Conservation (phyloP, 30 jellyfish, hydroid and myxozoan genomes). For the Mastigias papua region DNA sequence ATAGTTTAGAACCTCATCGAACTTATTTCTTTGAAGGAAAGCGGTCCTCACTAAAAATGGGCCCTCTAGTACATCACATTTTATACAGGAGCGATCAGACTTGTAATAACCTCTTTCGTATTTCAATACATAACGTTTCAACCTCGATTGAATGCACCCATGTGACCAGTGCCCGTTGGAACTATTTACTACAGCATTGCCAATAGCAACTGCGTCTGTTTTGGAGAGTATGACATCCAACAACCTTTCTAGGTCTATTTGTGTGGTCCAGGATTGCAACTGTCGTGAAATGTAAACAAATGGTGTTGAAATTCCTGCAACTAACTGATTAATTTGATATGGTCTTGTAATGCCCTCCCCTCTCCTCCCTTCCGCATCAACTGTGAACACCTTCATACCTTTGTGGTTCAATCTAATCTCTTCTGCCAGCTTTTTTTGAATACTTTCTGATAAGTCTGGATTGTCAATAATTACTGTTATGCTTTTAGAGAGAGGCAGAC, state of each 20-base stretch:
- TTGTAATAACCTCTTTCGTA: constrained; percentile 67
- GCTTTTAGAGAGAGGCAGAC: constrained; percentile 29
- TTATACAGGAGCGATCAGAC: constrained; percentile 75
- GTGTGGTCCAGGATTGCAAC: constrained; percentile 18
- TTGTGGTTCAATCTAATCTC: neutral
- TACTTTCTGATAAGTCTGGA: constrained; percentile 1
- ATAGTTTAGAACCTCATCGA: constrained; percentile 35
- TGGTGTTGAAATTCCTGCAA: constrained; percentile 60
- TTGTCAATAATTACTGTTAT: constrained; percentile 64
- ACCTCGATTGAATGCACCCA: constrained; percentile 80
- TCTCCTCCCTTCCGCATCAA: neutral
- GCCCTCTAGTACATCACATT: constrained; percentile 69
- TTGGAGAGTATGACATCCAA: constrained; percentile 40
- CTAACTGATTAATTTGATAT: constrained; percentile 38
- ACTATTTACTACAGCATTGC: constrained; percentile 66
- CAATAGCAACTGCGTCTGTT: constrained; percentile 70
- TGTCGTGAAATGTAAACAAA: constrained; percentile 74
- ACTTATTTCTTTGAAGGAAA: constrained; percentile 5
- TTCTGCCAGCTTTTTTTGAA: neutral
- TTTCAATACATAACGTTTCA: constrained; percentile 58
- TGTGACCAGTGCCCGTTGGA: constrained; percentile 83
- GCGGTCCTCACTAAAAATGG: constrained; percentile 71
- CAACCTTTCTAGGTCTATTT: constrained; percentile 76
- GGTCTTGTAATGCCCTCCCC: constrained; percentile 2
- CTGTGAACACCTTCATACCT: neutral